Base-by-base conservation (phyloP, 2,113 vertebrate species). In the Ellobius talpinus region DNA sequence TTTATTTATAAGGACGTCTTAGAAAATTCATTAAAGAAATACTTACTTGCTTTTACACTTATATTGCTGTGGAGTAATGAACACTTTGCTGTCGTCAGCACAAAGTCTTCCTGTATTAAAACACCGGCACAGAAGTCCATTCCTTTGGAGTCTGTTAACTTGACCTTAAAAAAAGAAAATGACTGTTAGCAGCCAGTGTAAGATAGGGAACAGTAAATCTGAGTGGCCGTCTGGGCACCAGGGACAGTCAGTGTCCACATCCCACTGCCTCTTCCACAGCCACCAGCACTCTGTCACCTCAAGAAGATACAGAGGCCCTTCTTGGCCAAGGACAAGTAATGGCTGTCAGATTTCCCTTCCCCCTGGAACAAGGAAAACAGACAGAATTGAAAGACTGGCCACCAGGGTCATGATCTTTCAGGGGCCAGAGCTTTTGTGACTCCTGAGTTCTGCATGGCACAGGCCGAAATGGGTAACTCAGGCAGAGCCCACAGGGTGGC, bases 31-130 rank as follows among this genome's bases (percentile, higher is more conserved):
- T 2, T n/a, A 84, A 79, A n/a, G 52, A 24, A 29, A 58, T 58
- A 98, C 98, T 79, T 98, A 99, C 99, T 98, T 11, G 97, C 8
- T 11, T 95, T 68, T 47, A 99, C 96, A 4, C 81, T 97, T 39
- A 98, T 58, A 17, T 95, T 81, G 42, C 74, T 87, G 73, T 98
- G 45, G 21, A 95, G 76, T 31, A 97, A 95, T 5, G 98, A 98
- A 31, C 99, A 99, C 39, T 93, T 94, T 5, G 99, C 99, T 2
- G 99, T 97, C 0, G 99, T 99, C 93, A 99, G 76, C 47, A 99
- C 92, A 0, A 99, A 98, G 23, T 97, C 98, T 4, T 95, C 98
- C 55, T 98, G 99, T 12, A 99, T 93, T 45, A 99, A 94, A 55
- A 98, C 99, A 1, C 99, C 99, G 3, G 98, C 98, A 68, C 99